Percentiles rank a stretch among this genome's conserved stretches.
Conservation (phyloP, 2,888 invertebrate genomes). For the Odontomyia ornata region DNA sequence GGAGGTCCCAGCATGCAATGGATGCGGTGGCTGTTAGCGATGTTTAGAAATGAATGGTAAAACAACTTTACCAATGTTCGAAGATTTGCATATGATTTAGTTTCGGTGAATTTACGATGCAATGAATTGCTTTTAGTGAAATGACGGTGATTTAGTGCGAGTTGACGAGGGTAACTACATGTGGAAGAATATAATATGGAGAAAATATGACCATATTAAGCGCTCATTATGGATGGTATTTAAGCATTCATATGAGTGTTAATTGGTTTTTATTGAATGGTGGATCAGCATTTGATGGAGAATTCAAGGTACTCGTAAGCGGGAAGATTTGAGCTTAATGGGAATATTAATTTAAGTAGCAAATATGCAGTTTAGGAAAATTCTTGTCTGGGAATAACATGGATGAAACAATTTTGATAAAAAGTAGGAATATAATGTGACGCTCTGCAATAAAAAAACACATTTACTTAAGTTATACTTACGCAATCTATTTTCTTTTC, state of each 20-base stretch:
- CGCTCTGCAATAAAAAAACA: too few relatives aligned
- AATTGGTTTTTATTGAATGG: background rate
- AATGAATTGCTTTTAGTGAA: conserved; percentile 38
- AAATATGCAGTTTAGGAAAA: too few relatives aligned
- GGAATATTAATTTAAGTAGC: too few relatives aligned
- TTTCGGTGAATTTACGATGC: conserved; percentile 31
- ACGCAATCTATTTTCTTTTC: too few relatives aligned
- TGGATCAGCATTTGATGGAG: too few relatives aligned
- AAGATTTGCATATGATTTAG: conserved; percentile 40
- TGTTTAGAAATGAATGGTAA: conserved; percentile 29
- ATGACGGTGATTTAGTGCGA: conserved; percentile 31
- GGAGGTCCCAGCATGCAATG: background rate
- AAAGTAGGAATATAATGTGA: too few relatives aligned
- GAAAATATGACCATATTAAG: background rate
- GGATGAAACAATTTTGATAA: too few relatives aligned
- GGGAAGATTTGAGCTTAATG: too few relatives aligned
- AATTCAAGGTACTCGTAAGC: too few relatives aligned
- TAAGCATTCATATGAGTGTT: conserved; percentile 13
- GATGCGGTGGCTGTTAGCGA: conserved; percentile 2
- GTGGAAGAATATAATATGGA: conserved; percentile 1
- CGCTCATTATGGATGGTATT: conserved; percentile 21
- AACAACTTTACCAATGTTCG: conserved; percentile 34
- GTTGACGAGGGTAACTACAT: background rate
- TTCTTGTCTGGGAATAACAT: too few relatives aligned
- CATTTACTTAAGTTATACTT: too few relatives aligned